phyloP scores from a whole-genome alignment of 2,797 vertebrate species.

The Masticophis lateralis region DNA sequence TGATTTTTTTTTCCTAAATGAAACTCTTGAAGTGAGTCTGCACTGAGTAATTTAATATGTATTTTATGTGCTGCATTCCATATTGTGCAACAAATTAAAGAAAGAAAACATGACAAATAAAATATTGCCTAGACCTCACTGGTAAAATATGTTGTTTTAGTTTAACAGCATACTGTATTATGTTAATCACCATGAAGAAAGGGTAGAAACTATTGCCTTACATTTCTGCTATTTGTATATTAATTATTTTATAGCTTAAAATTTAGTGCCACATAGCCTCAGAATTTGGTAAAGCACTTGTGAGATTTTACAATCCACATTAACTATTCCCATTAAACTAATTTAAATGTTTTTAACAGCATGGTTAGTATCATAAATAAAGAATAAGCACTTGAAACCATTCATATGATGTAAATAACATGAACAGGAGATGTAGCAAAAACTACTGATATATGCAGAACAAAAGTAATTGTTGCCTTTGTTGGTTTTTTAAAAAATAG shows the following conservation, averaged over 20 bases:
- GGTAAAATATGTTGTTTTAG: slow-evolving; percentile 34
- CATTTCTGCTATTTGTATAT: slow-evolving; percentile 21
- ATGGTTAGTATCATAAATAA: not conserved
- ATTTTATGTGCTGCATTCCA: slow-evolving; percentile 7
- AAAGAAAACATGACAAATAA: slow-evolving; percentile 26
- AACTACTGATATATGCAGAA: fast-evolving
- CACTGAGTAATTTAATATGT: slow-evolving; percentile 49
- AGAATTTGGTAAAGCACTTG: slow-evolving; percentile 1
- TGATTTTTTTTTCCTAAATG: slow-evolving; percentile 41
- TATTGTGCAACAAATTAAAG: slow-evolving; percentile 40
- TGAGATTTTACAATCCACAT: slow-evolving; percentile 36
- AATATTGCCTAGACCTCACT: slow-evolving; percentile 12
- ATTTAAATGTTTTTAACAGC: not conserved
- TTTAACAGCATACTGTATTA: not conserved
- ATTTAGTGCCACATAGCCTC: not conserved
- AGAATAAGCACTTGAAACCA: not conserved
- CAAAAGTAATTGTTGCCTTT: not conserved
- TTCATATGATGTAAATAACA: slow-evolving; percentile 26
- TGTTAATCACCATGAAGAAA: slow-evolving; percentile 4
- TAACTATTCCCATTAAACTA: slow-evolving; percentile 9
- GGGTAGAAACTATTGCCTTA: slow-evolving; percentile 20
- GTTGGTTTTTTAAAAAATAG: not conserved
- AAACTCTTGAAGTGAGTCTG: slow-evolving; percentile 23
- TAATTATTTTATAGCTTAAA: slow-evolving; percentile 13
- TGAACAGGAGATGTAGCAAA: not conserved